phyloP scores from a whole-genome alignment of 2,888 invertebrate species.

The Cordilura impudica region DNA sequence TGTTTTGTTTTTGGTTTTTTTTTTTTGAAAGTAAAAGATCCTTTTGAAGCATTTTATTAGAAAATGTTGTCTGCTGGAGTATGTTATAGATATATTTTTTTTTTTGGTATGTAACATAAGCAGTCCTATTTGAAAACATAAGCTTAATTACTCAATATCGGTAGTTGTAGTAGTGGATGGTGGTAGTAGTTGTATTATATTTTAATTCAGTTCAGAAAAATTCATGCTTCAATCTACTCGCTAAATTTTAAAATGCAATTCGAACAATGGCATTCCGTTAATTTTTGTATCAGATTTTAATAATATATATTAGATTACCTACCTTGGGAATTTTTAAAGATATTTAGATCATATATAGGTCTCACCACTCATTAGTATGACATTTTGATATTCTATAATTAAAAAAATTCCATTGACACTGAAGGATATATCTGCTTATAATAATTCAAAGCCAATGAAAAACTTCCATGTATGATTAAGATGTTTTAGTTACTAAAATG shows the following conservation, averaged over 20 bases:
- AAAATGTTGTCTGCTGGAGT: constrained; percentile 32
- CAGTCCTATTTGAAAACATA: constrained; percentile 5
- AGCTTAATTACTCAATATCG: not conserved
- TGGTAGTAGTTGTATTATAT: no score
- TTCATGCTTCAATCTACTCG: constrained; percentile 52
- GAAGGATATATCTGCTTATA: no score
- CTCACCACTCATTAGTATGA: no score
- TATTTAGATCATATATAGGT: no score
- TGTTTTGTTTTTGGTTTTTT: constrained; percentile 1
- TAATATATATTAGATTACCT: no score
- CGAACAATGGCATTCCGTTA: constrained; percentile 23
- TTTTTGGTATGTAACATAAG: constrained; percentile 26
- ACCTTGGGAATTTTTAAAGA: no score
- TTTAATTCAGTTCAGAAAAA: constrained; percentile 11
- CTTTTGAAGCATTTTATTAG: constrained; percentile 17
- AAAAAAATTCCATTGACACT: no score
- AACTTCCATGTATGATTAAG: no score
- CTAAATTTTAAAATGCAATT: constrained; percentile 39
- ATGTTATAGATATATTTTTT: not conserved
- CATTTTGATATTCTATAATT: no score
- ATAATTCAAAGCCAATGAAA: no score
- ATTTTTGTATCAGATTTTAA: no score
- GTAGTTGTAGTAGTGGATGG: not conserved
- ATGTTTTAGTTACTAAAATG: no score
- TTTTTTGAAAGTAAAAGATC: not conserved